Conservation (phyloP, 2,797 vertebrate genomes). For the Columba guinea region DNA sequence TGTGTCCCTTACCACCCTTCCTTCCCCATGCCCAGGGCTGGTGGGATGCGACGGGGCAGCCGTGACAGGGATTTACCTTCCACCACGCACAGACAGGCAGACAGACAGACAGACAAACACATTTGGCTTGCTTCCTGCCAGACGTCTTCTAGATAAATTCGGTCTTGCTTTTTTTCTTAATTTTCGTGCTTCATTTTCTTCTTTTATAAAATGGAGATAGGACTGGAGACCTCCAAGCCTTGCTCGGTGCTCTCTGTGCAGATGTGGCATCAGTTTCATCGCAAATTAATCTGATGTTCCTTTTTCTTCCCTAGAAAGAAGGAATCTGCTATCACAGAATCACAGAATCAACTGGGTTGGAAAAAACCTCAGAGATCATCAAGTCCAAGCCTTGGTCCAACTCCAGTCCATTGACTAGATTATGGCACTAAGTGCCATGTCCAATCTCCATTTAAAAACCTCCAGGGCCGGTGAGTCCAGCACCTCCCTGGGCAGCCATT, state of each 20-base stretch:
- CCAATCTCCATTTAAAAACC: too few relatives aligned
- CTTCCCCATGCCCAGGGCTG: slow-evolving; percentile 10
- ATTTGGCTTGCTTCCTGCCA: neutral
- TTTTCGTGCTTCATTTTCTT: accelerated
- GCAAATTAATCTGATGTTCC: neutral
- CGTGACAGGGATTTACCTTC: neutral
- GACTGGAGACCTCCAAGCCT: neutral
- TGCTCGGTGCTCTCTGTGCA: neutral
- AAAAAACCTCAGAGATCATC: too few relatives aligned
- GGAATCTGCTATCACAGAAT: neutral
- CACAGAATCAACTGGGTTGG: too few relatives aligned
- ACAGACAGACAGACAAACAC: accelerated
- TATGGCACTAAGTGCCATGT: too few relatives aligned
- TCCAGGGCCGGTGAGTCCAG: too few relatives aligned
- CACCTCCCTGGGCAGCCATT: too few relatives aligned
- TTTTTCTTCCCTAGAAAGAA: neutral
- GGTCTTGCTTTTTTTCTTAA: neutral
- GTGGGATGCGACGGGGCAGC: neutral
- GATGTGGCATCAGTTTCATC: accelerated
- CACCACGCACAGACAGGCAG: neutral
- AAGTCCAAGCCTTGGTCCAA: too few relatives aligned
- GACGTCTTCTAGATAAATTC: accelerated
- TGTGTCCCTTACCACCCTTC: neutral
- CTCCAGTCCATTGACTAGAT: too few relatives aligned
- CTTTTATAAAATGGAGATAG: accelerated